These are phyloP conservation scores for Prionace glauca DNA, from an alignment of 2,797 vertebrate species.

Conservation along the genomic window DNA sequence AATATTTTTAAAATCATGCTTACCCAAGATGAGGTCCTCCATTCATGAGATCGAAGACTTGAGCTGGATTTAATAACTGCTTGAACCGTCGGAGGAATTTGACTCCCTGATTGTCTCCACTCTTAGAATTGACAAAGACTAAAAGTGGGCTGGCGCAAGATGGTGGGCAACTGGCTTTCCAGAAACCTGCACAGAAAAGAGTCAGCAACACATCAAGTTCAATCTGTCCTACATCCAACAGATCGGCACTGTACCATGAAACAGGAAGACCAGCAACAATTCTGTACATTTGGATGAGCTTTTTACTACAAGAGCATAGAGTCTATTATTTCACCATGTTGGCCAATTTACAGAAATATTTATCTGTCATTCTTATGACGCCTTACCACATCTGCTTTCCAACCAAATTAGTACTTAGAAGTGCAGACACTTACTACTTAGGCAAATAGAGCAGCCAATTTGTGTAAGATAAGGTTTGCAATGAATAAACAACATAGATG, in stretches of 20 bases:
- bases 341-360: neutral
- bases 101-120: slow-evolving; percentile 97
- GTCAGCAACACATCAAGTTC: neutral
- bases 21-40: slow-evolving; percentile 95
- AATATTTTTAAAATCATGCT: slow-evolving; percentile 45
- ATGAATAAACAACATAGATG: neutral
- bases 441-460: neutral
- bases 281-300: neutral
- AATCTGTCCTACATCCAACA: neutral
- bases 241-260: neutral
- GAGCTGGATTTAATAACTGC: slow-evolving; percentile 94
- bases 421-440: neutral
- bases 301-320: too few relatives aligned
- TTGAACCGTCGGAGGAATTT: slow-evolving; percentile 97
- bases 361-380: neutral
- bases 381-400: neutral
- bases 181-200: slow-evolving; percentile 75
- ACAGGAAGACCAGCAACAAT: neutral
- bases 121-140: slow-evolving; percentile 98
- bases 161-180: slow-evolving; percentile 93
- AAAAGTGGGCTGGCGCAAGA: slow-evolving; percentile 93
- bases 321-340: neutral
- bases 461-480: neutral
- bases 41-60: slow-evolving; percentile 97
- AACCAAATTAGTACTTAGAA: neutral